Conservation (phyloP, 2,888 invertebrate species). For the Phengaris arion region DNA sequence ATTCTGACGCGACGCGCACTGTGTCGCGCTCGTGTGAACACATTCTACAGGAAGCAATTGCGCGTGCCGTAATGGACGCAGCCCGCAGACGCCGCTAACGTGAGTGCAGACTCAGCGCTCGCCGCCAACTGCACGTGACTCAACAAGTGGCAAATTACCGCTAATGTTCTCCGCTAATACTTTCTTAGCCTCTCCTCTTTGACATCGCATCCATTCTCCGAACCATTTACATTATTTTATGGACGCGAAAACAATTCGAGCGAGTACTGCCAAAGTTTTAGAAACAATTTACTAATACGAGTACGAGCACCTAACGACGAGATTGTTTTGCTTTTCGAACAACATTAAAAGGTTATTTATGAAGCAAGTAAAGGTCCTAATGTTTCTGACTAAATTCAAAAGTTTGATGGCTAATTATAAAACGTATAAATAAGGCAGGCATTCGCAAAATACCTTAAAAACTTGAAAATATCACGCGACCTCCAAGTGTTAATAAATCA, state of each 20-base stretch:
- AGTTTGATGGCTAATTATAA: background rate
- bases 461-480: background rate
- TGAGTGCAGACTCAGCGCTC: background rate
- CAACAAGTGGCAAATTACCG: slow-evolving; percentile 17
- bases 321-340: background rate
- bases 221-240: background rate
- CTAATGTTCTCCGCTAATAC: slow-evolving; percentile 4
- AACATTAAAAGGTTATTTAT: background rate
- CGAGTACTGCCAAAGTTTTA: background rate
- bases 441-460: background rate
- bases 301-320: background rate
- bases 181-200: slow-evolving; percentile 5
- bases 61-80: background rate
- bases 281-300: background rate
- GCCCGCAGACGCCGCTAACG: background rate
- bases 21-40: too few relatives aligned
- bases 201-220: slow-evolving; percentile 14
- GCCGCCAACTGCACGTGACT: slow-evolving; percentile 1
- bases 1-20: too few relatives aligned
- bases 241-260: background rate
- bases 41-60: background rate
- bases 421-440: too few relatives aligned
- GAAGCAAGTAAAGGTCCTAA: background rate
- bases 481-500: background rate
- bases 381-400: background rate